Base-by-base conservation (phyloP, 2,113 vertebrate species). In the Charina bottae region DNA sequence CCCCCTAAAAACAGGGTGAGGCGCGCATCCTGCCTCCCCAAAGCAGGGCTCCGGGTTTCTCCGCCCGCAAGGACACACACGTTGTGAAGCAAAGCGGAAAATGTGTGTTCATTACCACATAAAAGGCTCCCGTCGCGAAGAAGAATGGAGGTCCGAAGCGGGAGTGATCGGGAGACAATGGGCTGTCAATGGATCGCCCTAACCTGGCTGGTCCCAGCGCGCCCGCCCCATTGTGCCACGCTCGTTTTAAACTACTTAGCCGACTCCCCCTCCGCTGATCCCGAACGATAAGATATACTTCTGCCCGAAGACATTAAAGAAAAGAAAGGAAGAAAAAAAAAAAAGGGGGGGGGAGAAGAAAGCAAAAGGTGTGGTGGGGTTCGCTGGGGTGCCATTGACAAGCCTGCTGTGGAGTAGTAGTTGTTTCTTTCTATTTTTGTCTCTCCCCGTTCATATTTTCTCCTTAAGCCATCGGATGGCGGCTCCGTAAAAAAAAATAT, bases 81-180 rank as follows among this genome's bases (percentile, higher is more conserved):
- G 96, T 97, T 94, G 98, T 93, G 95, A 95, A 97, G 94, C 96
- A 90, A 91, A 96, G 98, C 97, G 96, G 97, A 98, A 98, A 97
- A 98, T 97, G 98, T 97, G 98, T 98, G 87, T 98, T 98, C 98
- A 98, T 99, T 99, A 98, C 96, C 98, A 98, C 98, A 98, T 98
- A 98, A 98, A 98, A 98, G 98, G 96, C 97, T 98, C 98, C 98
- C 96, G 98, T 95, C 92, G 98, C 89, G 98, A 96, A 94, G 97
- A 89, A 98, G 98, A 98, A 97, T 96, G 96, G 98, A 96, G 93
- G 97, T 94, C 95, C 95, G 97, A 97, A 97, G 93, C 95, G 95
- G 95, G 96, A 92, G 97, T 94, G 97, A 96, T 98, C 96, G 56
- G 96, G 94, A 97, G 96, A 98, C 98, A 98, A 98, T 97, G 96